Evolutionary conservation across 1,140 invertebrate species (phyloP).

Genomic region (Penaeus japonicus): DNA sequence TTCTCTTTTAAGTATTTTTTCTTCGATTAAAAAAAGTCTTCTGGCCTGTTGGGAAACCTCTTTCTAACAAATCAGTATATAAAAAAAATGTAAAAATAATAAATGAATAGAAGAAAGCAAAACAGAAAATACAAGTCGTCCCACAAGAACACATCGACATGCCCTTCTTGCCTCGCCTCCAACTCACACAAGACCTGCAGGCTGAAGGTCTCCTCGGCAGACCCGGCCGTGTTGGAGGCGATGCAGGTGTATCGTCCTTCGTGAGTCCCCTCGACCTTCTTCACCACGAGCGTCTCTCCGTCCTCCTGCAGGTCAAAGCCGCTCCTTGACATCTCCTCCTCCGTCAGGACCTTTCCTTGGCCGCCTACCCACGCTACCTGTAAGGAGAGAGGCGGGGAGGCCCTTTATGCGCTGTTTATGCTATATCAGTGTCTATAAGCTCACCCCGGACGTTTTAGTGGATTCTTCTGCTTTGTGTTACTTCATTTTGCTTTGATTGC

Average conservation of each 20-base stretch:
- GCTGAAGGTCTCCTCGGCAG: conserved; percentile 33
- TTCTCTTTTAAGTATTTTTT: too few relatives aligned
- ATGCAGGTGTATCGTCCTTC: conserved; percentile 51
- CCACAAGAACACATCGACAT: too few relatives aligned
- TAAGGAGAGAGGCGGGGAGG: not conserved
- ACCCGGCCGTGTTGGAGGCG: conserved; percentile 61
- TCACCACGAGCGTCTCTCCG: not conserved
- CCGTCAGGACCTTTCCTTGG: conserved; percentile 16
- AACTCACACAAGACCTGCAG: conserved; percentile 43
- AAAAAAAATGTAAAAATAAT: too few relatives aligned
- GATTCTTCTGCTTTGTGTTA: too few relatives aligned
- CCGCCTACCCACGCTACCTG: conserved; percentile 38
- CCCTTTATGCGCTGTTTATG: too few relatives aligned
- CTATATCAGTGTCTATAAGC: too few relatives aligned
- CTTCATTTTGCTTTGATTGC: not conserved
- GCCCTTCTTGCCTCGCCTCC: not conserved
- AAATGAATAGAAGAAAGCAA: too few relatives aligned
- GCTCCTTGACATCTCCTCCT: not conserved
- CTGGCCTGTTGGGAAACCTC: too few relatives aligned
- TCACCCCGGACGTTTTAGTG: too few relatives aligned
- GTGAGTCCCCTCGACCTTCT: not conserved
- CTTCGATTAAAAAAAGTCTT: too few relatives aligned
- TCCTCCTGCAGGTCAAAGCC: conserved; percentile 22
- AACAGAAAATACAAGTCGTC: not conserved
- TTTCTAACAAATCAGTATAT: too few relatives aligned